Evolutionary conservation across 2,797 vertebrate genomes (phyloP).

Genomic region (Characodon lateralis): DNA sequence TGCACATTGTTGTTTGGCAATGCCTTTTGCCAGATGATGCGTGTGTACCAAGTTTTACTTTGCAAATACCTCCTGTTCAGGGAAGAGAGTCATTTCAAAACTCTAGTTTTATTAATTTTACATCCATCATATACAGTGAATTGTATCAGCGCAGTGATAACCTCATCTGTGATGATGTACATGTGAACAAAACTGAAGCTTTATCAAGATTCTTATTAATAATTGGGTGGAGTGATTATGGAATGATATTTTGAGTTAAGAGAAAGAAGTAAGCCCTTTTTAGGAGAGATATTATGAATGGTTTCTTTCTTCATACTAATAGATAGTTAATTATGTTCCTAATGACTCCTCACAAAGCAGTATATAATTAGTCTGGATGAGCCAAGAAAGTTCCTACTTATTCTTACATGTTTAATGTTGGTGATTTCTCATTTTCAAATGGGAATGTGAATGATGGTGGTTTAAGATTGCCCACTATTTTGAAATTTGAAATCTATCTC

Average conservation of each 20-base stretch:
- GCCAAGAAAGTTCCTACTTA: slow-evolving; percentile 78
- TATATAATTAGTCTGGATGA: slow-evolving; percentile 82
- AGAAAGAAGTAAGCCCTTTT: slow-evolving; percentile 66
- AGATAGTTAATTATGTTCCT: slow-evolving; percentile 82
- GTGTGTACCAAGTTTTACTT: slow-evolving; percentile 50
- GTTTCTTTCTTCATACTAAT: slow-evolving; percentile 78
- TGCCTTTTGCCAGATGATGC: slow-evolving; percentile 59
- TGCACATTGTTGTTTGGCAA: slow-evolving; percentile 54
- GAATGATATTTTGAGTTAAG: slow-evolving; percentile 67
- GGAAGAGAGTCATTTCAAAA: slow-evolving; percentile 23
- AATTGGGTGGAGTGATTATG: slow-evolving; percentile 62
- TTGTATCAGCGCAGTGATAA: neutral
- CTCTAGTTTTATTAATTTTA: slow-evolving; percentile 12
- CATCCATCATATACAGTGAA: slow-evolving; percentile 8
- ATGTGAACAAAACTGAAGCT: slow-evolving; percentile 41
- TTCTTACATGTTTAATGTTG: slow-evolving; percentile 83
- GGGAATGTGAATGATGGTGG: slow-evolving; percentile 50
- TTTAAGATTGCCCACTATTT: slow-evolving; percentile 34
- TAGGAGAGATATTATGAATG: slow-evolving; percentile 78
- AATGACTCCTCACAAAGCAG: slow-evolving; percentile 81
- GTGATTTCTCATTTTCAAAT: slow-evolving; percentile 80
- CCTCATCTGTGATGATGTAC: slow-evolving; percentile 31
- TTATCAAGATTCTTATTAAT: slow-evolving; percentile 60
- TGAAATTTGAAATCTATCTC: too few species aligned
- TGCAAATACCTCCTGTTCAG: slow-evolving; percentile 37